Conservation (phyloP, 2,113 vertebrate species). For the Fukomys damarensis region DNA sequence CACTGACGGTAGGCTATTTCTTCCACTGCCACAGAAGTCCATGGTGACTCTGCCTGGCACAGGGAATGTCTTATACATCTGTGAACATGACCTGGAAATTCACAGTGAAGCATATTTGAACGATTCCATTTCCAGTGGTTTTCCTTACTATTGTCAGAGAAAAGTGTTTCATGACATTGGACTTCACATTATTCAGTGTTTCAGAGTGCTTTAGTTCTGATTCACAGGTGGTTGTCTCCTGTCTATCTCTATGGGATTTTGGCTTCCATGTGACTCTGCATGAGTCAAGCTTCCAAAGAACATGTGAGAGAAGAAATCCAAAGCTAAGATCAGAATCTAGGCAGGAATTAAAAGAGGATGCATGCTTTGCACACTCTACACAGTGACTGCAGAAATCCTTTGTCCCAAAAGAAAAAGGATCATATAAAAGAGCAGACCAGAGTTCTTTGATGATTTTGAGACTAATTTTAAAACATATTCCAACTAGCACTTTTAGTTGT, state of each 20-base stretch:
- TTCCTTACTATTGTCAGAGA: not conserved
- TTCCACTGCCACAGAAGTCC: not conserved
- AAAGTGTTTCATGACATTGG: not conserved
- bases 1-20: not conserved
- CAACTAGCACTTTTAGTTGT: not conserved
- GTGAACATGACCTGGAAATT: not conserved
- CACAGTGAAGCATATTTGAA: not conserved
- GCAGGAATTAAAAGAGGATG: not conserved
- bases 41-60: not conserved
- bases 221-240: not conserved
- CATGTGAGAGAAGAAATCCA: not conserved
- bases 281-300: not conserved
- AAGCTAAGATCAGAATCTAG: not conserved
- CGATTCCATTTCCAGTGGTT: not conserved
- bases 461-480: not conserved
- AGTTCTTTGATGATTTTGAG: not conserved
- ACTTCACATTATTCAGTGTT: not conserved
- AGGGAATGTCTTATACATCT: not conserved
- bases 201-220: not conserved
- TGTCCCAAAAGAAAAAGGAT: not conserved
- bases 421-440: not conserved
- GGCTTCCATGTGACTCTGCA: not conserved
- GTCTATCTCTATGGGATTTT: not conserved
- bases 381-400: not conserved
- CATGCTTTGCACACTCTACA: not conserved